Percentiles rank a stretch among this genome's conserved stretches.
Evolutionary conservation across 2,888 invertebrate genomes (phyloP).

Genomic region (Pyrgus malvae): DNA sequence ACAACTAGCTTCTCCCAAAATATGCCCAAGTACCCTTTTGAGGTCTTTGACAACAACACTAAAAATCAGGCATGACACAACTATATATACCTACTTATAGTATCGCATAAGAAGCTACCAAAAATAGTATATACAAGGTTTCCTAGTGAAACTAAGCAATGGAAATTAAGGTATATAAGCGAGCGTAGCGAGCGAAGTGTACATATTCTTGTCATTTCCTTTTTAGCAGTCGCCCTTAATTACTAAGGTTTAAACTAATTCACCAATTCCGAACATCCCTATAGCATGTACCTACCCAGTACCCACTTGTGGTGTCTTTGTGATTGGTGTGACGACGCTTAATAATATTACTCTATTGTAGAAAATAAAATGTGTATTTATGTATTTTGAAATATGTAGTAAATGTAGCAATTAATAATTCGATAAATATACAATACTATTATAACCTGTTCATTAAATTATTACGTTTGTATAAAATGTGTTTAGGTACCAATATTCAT

Average conservation of each 20-base stretch:
- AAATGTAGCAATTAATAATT: slow-evolving; percentile 21
- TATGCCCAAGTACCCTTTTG: no score
- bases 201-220: no score
- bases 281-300: background rate
- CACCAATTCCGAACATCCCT: background rate
- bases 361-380: slow-evolving; percentile 34
- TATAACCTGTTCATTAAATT: slow-evolving; percentile 1
- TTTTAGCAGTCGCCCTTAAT: no score
- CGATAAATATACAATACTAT: slow-evolving; percentile 17
- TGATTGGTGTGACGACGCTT: slow-evolving; percentile 79
- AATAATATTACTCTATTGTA: slow-evolving; percentile 49
- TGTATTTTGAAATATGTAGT: slow-evolving; percentile 49
- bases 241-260: background rate
- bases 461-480: background rate
- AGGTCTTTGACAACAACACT: no score
- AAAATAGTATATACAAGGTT: no score
- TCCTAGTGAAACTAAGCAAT: no score
- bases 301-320: slow-evolving; percentile 34
- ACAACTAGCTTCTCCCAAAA: no score
- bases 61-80: no score
- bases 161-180: no score
- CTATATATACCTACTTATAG: no score
- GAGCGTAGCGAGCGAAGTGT: no score
- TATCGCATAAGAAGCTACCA: no score
- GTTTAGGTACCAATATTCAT: slow-evolving; percentile 12